Conservation (phyloP, 2,113 vertebrate species). For the Podarcis raffonei region DNA sequence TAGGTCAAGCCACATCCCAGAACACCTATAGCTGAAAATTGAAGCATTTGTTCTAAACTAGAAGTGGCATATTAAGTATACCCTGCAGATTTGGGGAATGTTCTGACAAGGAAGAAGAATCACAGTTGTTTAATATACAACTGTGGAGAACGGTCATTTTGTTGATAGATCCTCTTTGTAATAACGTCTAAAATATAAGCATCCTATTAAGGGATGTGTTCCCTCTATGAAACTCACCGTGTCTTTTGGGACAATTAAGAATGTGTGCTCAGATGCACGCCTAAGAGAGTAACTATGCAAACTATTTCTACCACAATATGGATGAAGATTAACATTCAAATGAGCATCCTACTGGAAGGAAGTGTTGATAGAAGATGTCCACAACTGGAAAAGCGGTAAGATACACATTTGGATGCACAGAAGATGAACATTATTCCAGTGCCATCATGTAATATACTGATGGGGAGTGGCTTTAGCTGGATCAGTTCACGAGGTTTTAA, state of each 20-base stretch:
- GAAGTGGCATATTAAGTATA: slow-evolving; percentile 62
- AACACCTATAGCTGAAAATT: slow-evolving; percentile 57
- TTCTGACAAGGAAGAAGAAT: slow-evolving; percentile 55
- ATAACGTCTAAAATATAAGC: slow-evolving; percentile 17
- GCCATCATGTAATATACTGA: background rate
- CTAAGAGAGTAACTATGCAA: background rate
- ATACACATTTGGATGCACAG: background rate
- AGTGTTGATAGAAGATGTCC: background rate
- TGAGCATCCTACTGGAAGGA: too few species aligned
- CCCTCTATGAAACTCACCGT: slow-evolving; percentile 12
- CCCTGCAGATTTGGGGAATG: slow-evolving; percentile 61
- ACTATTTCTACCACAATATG: background rate
- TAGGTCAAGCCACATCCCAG: slow-evolving; percentile 66
- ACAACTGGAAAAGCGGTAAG: background rate
- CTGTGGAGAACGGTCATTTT: slow-evolving; percentile 38
- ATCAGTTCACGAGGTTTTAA: background rate
- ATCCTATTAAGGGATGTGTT: background rate
- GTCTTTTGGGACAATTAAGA: background rate
- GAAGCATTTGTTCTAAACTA: slow-evolving; percentile 56
- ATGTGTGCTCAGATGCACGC: background rate
- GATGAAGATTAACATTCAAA: background rate
- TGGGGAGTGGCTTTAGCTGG: background rate
- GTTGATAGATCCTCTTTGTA: slow-evolving; percentile 33
- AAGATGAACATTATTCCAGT: too few species aligned
- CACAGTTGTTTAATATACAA: slow-evolving; percentile 35